Base-by-base conservation (phyloP, 2,113 vertebrate genomes). In the Lates calcarifer region DNA sequence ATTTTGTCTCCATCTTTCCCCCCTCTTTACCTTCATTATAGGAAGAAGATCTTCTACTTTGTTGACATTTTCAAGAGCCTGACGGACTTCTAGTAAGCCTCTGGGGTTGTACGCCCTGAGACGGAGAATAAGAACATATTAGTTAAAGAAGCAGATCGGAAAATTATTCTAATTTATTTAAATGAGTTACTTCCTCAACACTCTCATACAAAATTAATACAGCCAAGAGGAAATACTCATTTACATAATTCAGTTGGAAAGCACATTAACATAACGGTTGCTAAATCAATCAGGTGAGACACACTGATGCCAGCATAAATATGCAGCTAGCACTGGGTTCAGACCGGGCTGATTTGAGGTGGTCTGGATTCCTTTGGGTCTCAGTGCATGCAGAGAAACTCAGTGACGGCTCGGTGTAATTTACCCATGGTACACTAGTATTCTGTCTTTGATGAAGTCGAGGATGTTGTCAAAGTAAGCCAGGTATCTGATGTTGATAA, bases 401-500 rank as follows among this genome's bases (percentile, higher is more conserved):
- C 47, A 9, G 3, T 3, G 20, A 49, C 8, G 43, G 29, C 5
- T 5, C 6, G 18, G 20, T 41, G 39, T 41, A 2, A 75, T 86
- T 94, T 96, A 99, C 98, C 98, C 95, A 7, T 99, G 98, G 90
- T 99, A 99, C 79, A 98, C 96, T 74, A 98, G 95, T 92, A 99
- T 98, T 89, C 98, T 95, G 75, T 99, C 98, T 96, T 99, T 99
- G 88, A 99, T 97, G 93, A 99, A 99, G 92, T 96, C 95, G 45
- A 99, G 97, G 87, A 99, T 99, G 94, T 96, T 98, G 90, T 97
- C 96, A 90, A 99, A 99, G 93, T 99, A 99, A 69, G 97, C 97
- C 92, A 97, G 82, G 79, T 99, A 99, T 78, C 98, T 92, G 94
- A 99, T 98, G 91, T 99, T 99, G 90, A 98, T 96, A 76, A 99